Evolutionary conservation across 2,113 vertebrate species (phyloP).

Genomic region (Micromys minutus): DNA sequence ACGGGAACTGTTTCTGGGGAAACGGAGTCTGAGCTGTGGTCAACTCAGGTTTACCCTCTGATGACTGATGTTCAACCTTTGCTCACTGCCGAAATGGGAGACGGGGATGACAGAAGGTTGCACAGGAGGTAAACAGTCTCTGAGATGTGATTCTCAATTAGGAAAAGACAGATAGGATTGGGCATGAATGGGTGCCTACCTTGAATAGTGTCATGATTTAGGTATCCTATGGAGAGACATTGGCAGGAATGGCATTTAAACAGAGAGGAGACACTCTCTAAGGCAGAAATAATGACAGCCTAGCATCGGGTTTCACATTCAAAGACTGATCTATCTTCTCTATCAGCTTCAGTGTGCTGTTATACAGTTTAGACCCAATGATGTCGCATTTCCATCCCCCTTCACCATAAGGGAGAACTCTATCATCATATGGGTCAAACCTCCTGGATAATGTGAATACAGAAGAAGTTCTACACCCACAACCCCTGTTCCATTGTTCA

Average conservation of each 20-base stretch:
- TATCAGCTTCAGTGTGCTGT: constrained; percentile 71
- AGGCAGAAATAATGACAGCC: constrained; percentile 54
- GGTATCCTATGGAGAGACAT: not conserved
- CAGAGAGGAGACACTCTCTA: not conserved
- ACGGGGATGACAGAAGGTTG: constrained; percentile 61
- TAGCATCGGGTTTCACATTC: constrained; percentile 57
- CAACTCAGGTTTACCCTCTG: not conserved
- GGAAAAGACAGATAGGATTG: not conserved
- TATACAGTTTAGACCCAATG: constrained; percentile 72
- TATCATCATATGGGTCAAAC: constrained; percentile 51
- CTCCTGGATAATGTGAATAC: constrained; percentile 6
- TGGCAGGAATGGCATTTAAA: constrained; percentile 35
- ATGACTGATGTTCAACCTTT: constrained; percentile 42
- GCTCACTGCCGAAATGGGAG: constrained; percentile 45
- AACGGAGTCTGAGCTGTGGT: not conserved
- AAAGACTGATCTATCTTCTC: constrained; percentile 69
- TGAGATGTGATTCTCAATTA: constrained; percentile 55
- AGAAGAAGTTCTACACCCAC: constrained; percentile 48
- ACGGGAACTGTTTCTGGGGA: constrained; percentile 11
- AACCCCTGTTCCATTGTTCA: constrained; percentile 22
- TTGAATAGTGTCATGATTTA: constrained; percentile 39
- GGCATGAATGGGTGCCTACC: constrained; percentile 26
- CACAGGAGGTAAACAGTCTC: constrained; percentile 69
- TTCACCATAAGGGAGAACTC: constrained; percentile 65
- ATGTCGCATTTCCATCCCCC: constrained; percentile 68